These are phyloP conservation scores for Drosophila paulistorum DNA, from an alignment of 1,140 invertebrate species.

Conservation along the genomic window DNA sequence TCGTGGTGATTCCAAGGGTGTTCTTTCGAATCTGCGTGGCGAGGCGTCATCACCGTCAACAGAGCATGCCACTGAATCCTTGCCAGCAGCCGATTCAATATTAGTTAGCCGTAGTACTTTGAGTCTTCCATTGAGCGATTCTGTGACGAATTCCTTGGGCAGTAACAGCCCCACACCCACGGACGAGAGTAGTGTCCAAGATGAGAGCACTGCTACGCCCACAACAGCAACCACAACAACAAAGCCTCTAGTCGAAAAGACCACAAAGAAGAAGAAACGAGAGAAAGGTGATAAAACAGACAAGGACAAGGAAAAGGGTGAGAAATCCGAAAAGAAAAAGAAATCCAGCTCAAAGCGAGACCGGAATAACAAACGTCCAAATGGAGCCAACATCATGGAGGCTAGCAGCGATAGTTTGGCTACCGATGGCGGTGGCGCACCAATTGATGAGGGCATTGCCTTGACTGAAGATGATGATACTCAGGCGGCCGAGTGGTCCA, in stretches of 20 bases:
- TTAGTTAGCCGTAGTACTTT: slow-evolving; percentile 58
- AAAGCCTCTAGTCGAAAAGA: slow-evolving; percentile 19
- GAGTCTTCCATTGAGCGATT: slow-evolving; percentile 70
- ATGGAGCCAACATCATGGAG: slow-evolving; percentile 54
- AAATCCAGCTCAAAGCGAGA: slow-evolving; percentile 59
- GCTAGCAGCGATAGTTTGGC: slow-evolving; percentile 83
- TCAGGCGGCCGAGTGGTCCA: slow-evolving; percentile 90
- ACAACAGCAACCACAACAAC: slow-evolving; percentile 9
- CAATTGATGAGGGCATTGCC: slow-evolving; percentile 84
- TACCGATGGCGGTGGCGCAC: slow-evolving; percentile 81
- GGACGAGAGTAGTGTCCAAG: slow-evolving; percentile 78
- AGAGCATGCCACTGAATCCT: slow-evolving; percentile 15
- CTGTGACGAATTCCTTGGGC: slow-evolving; percentile 74
- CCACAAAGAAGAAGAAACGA: slow-evolving; percentile 67
- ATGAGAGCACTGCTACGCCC: slow-evolving; percentile 53
- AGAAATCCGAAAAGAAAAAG: slow-evolving; percentile 67
- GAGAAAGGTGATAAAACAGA: slow-evolving; percentile 58
- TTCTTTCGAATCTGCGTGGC: slow-evolving; percentile 66
- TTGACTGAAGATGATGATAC: slow-evolving; percentile 87
- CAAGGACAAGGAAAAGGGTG: slow-evolving; percentile 41
- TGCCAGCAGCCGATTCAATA: slow-evolving; percentile 11
- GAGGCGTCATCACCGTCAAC: slow-evolving; percentile 16
- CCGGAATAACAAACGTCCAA: slow-evolving; percentile 66
- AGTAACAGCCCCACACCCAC: slow-evolving; percentile 81
- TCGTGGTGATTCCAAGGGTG: slow-evolving; percentile 72